Base-by-base conservation (phyloP, 2,888 invertebrate species). In the Ceramica pisi region DNA sequence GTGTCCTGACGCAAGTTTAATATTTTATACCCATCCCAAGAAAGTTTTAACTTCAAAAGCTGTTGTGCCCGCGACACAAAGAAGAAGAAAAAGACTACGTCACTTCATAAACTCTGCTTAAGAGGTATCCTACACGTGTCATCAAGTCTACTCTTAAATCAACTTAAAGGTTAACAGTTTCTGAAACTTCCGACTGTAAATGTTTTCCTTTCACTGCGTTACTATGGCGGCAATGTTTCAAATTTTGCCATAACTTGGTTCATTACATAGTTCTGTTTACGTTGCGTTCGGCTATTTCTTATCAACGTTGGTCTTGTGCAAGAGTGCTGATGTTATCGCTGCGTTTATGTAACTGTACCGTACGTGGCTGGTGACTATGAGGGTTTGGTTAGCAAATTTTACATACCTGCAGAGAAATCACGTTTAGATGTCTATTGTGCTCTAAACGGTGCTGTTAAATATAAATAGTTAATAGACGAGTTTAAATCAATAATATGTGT, bases 221-320 rank as follows among this genome's bases (percentile, higher is more conserved):
- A 57, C 31, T 55, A 23, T 23, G 48, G 44, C 26, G n/a, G 14
- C 16, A 12, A 50, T 69, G 76, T 82, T 81, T 72, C 48, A 74
- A 71, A 73, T 72, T 56, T 57, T 59, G 16, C 62, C 53, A 21
- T 41, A 48, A 31, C 21, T 75, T 84, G 80, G 75, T 75, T 76
- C 68, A 60, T 67, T 64, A 72, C 68, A 51, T 70, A 57, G 69
- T 65, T 60, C 12, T 74, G 84, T 84, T 78, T 71, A 70, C 71
- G 23, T 61, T 67, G 63, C 67, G 72, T 83, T 71, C 75, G 70
- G 53, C 60, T 82, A 60, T 72, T 80, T 70, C 87, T 89, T 89
- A 89, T 89, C 89, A 83, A 81, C 73, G 76, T 84, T 81, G 73
- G 77, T 83, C 85, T 88, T 88, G 86, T 86, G 88, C 85, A 90